A percentile compares a stretch with the other conserved stretches of the same genome.
Conservation (phyloP, 2,113 vertebrate species). For the Genyomyrus donnyi region DNA sequence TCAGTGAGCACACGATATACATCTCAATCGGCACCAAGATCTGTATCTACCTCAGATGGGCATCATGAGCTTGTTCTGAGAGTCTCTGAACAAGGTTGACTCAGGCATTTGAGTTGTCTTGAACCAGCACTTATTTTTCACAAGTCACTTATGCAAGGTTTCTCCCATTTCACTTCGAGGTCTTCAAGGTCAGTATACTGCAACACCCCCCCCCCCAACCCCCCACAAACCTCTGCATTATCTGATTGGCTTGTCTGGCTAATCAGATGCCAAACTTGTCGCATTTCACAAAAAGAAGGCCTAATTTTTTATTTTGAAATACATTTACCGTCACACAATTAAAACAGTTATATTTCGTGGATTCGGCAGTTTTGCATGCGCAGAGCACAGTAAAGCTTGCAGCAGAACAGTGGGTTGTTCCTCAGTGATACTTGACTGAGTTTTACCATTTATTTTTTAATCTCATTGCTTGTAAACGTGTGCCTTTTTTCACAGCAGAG, state of each 20-base stretch:
- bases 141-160: neutral
- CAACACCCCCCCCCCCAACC: neutral
- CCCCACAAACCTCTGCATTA: neutral
- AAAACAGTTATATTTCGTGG: neutral
- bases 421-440: neutral
- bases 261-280: neutral
- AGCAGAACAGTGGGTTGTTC: neutral
- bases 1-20: neutral
- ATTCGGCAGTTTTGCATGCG: neutral
- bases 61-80: neutral
- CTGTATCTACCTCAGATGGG: neutral
- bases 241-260: neutral
- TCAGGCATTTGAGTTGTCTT: neutral
- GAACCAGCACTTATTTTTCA: neutral
- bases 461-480: neutral
- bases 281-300: neutral
- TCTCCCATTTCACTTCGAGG: neutral
- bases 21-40: neutral
- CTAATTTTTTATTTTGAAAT: neutral
- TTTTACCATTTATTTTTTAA: neutral
- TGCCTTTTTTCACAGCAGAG: neutral
- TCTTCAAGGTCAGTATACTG: neutral
- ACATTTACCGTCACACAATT: neutral
- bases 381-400: neutral
- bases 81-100: neutral